A percentile compares a stretch with the other conserved stretches of the same genome.
phyloP scores from a whole-genome alignment of 2,888 invertebrate genomes.

The Chloroclystis v-ata region DNA sequence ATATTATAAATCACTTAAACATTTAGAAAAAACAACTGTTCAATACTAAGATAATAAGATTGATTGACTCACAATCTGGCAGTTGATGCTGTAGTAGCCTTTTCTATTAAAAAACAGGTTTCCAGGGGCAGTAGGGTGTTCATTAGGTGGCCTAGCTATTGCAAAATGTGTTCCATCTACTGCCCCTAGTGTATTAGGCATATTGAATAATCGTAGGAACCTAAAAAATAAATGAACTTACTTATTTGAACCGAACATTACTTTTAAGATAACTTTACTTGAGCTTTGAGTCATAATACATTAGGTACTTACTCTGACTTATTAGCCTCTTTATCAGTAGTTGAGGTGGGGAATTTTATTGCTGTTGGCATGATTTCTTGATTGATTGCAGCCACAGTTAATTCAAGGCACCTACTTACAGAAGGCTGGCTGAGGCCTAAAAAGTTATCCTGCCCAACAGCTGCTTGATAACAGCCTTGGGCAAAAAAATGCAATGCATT shows the following conservation, averaged over 20 bases:
- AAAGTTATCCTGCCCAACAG: neutral
- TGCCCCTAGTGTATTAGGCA: conserved; percentile 2
- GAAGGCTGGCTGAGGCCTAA: neutral
- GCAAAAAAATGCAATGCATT: neutral
- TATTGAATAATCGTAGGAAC: neutral
- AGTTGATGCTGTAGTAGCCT: neutral
- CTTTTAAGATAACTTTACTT: neutral
- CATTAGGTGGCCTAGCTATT: conserved; percentile 1
- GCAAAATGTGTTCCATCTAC: conserved; percentile 7
- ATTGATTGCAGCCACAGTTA: neutral
- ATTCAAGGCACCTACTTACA: neutral
- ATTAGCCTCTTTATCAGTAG: neutral
- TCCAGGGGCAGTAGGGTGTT: conserved; percentile 6
- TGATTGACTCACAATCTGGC: neutral
- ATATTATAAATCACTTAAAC: no score
- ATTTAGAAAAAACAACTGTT: no score
- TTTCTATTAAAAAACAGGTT: neutral
- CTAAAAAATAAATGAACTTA: neutral
- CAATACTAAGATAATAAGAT: no score
- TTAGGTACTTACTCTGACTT: neutral
- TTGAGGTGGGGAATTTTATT: neutral
- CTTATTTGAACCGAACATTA: neutral
- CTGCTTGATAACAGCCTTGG: neutral
- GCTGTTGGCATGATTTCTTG: neutral
- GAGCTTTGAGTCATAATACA: neutral